Evolutionary conservation across 1,140 invertebrate genomes (phyloP), one percentile per base, ranked within the genome.

Genomic region (Drosophila ficusphila): DNA sequence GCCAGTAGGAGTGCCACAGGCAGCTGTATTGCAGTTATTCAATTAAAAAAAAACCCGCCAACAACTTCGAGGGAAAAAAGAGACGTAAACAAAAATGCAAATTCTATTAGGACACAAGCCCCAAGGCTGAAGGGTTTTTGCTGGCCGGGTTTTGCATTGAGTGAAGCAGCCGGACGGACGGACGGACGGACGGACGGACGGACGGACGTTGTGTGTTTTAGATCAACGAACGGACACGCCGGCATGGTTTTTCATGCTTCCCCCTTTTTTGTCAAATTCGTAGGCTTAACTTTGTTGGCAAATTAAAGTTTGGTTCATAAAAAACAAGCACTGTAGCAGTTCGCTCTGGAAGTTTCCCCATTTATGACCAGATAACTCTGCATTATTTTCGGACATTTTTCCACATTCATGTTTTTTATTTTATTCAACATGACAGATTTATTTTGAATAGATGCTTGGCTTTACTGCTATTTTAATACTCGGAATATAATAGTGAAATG

Each of bases 31-130:
- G 56, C 61, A 83, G 79, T 83, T 83, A 83, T 83, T 83, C 79
- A 85, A 85, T 79, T 86, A 86, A 85, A 85, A 85, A 85, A 75
- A 76, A 65, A 75, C 53, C 44, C 38, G 52, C 53, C 41, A 70
- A 64, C 31, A 78, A 83, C 69, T 83, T 73, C 42, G 16, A 21
- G 25, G 12, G 42, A 0, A 49, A 61, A 42, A 62, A 62, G 39
- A 38, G 46, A 19, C 14, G 34, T 49, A 58, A 52, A 68, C 44
- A 61, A 68, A 86, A 76, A 76, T 79, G 76, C 73, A 86, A 86
- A 81, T 81, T 81, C 65, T 81, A 76, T 85, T 81, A 76, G 76
- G 49, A 38, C 48, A 25, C 21, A 67, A 51, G 68, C 47, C 49
- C 44, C 29, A 27, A 51, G 62, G 31, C 65, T 18, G 48, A 31